phyloP scores from a whole-genome alignment of 2,888 invertebrate species.

The Agonum fuliginosum region DNA sequence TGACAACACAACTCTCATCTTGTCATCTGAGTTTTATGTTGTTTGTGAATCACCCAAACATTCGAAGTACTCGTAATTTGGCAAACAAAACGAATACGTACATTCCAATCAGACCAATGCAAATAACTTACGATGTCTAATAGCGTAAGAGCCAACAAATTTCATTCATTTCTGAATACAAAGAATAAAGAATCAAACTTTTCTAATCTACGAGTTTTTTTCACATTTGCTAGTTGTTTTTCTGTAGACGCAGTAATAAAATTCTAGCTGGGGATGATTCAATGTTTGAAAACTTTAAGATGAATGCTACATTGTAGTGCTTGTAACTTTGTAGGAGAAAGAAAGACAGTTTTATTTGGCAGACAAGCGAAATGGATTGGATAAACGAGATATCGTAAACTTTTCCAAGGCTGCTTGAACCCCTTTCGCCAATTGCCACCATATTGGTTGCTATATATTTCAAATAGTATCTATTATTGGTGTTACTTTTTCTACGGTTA shows the following conservation, averaged over 20 bases:
- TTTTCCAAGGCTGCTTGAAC: no score
- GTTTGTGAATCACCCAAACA: neutral
- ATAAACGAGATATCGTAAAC: no score
- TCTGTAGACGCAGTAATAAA: neutral
- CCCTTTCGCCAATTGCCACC: no score
- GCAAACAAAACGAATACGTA: slow-evolving; percentile 2
- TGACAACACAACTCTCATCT: neutral
- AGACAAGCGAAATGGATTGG: neutral
- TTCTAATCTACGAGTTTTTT: neutral
- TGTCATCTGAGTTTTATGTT: neutral
- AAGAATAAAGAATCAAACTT: neutral
- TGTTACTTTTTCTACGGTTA: no score
- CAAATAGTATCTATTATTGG: no score
- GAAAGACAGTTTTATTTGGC: neutral
- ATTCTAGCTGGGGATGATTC: neutral
- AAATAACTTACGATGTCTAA: neutral
- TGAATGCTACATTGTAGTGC: no score
- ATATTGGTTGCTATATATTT: no score
- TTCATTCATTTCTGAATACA: slow-evolving; percentile 29
- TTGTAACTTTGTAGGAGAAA: neutral
- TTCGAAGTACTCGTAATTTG: no score
- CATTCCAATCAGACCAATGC: slow-evolving; percentile 1
- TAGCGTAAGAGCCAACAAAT: no score
- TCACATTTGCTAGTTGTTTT: neutral
- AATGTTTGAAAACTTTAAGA: neutral